Evolutionary conservation across 1,140 invertebrate genomes (phyloP), one percentile per base, ranked within the genome.

Genomic region (Lasaia peninsularis): DNA sequence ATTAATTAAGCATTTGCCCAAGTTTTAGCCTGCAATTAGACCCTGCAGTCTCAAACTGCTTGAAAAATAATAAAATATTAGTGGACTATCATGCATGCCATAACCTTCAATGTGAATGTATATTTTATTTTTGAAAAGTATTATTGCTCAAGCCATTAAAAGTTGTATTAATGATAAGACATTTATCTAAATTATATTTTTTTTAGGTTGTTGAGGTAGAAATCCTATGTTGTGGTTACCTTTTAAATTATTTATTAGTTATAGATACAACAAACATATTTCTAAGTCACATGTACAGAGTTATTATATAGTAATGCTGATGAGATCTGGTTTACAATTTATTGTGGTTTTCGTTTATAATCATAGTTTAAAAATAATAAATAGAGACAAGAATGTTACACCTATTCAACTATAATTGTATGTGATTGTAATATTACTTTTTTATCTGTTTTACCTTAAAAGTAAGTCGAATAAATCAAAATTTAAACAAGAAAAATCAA

Each of bases 11-110:
- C 24, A 6, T 28, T 28, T 4, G 24, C 8, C 24, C 8, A 6
- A 28, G 24, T 28, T 6, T 28, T 28, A 28, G n/a, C n/a, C n/a
- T n/a, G n/a, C n/a, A n/a, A n/a, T n/a, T n/a, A n/a, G n/a, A n/a
- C n/a, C n/a, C n/a, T n/a, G n/a, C n/a, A n/a, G n/a, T n/a, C n/a
- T n/a, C n/a, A n/a, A 28, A 4, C 5, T 28, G 8, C 8, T 28
- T 28, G 24, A 28, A 5, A 28, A 28, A 28, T 28, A 28, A 28
- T 28, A 28, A 28, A 28, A 28, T 2, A 44, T 20, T 11, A 3
- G 1, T 20, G 16, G 37, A 20, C 37, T n/a, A 67, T 78, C 74
- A 73, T 69, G 70, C 62, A 78, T 81, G 75, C 71, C 58, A 57
- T 62, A 58, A 59, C 49, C 53, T 24, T 14, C 14, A 54, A 48